phyloP scores from a whole-genome alignment of 2,888 invertebrate species.

The Metallyticus violacea region DNA sequence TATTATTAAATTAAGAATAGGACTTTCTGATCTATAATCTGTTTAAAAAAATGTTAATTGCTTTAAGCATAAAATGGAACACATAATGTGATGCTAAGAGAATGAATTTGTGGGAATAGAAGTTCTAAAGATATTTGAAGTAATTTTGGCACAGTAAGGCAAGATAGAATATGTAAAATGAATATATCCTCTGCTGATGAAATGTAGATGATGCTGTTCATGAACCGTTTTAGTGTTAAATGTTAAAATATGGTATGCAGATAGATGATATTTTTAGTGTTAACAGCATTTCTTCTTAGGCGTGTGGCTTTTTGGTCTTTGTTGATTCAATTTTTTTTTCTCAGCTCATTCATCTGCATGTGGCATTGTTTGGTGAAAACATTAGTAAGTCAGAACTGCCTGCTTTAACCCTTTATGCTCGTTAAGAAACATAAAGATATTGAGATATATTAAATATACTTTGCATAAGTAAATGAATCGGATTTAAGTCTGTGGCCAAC shows the following conservation, averaged over 20 bases:
- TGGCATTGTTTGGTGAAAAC: constrained; percentile 5
- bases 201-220: neutral
- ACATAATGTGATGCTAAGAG: too few relatives aligned
- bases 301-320: constrained; percentile 19
- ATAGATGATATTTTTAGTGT: neutral
- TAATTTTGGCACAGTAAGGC: too few relatives aligned
- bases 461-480: constrained; percentile 1
- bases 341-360: constrained; percentile 18
- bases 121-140: too few relatives aligned
- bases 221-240: neutral
- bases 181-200: neutral
- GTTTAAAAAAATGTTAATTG: too few relatives aligned
- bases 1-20: too few relatives aligned
- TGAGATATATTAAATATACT: neutral
- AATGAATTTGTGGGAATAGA: too few relatives aligned
- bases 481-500: constrained; percentile 16
- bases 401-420: constrained; percentile 12
- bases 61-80: too few relatives aligned
- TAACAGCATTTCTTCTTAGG: constrained; percentile 10
- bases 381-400: neutral
- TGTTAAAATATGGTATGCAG: neutral
- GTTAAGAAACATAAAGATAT: neutral
- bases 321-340: constrained; percentile 4
- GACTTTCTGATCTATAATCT: too few relatives aligned
- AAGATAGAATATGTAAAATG: too few relatives aligned